Conservation (phyloP, 2,113 vertebrate genomes). For the Nannospalax galili region DNA sequence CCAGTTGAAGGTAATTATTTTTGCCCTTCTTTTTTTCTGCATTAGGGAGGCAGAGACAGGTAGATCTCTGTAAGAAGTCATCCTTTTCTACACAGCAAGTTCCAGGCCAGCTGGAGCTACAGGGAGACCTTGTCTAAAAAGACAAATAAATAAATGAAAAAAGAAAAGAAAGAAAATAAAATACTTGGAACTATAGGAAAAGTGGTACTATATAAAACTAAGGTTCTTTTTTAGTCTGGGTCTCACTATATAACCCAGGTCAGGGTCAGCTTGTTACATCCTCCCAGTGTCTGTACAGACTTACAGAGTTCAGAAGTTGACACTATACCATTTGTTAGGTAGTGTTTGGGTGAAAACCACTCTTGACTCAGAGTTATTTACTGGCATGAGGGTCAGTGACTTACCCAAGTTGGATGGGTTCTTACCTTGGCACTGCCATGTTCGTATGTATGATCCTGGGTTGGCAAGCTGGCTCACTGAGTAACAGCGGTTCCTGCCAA, state of each 20-base stretch:
- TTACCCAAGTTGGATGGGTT: neutral
- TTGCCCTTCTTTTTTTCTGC: neutral
- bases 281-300: no score
- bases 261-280: neutral
- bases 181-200: neutral
- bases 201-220: neutral
- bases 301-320: neutral
- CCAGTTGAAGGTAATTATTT: neutral
- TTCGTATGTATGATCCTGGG: neutral
- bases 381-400: neutral
- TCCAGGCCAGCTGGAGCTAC: no score
- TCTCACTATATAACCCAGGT: neutral
- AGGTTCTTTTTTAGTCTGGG: neutral
- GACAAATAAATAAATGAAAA: neutral
- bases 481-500: neutral
- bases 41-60: no score
- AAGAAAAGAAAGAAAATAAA: slow-evolving; percentile 26
- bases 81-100: no score
- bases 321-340: neutral
- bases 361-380: neutral
- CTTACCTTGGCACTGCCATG: neutral
- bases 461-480: no score
- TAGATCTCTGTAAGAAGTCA: no score
- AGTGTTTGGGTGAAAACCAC: neutral
- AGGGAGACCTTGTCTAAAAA: no score